Evolutionary conservation across 2,113 vertebrate species (phyloP).

Genomic region (Cyanoderma ruficeps): DNA sequence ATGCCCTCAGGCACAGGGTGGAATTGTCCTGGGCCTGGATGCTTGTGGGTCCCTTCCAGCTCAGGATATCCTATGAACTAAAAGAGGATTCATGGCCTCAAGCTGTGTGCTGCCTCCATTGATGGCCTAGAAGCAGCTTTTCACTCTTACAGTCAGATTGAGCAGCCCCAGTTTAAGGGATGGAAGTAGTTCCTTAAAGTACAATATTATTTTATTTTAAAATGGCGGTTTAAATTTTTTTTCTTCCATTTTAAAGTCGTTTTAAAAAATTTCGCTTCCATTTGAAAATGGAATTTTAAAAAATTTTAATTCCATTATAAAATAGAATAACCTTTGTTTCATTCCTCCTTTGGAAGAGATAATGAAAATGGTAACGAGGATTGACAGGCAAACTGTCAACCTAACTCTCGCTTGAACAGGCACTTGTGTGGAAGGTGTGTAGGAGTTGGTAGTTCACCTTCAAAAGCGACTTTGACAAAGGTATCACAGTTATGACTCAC

Average conservation of each 20-base stretch:
- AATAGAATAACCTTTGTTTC: not conserved
- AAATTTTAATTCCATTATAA: accelerated
- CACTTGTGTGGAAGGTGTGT: not conserved
- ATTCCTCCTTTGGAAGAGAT: not conserved
- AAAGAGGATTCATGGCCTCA: not conserved
- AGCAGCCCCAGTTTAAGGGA: not conserved
- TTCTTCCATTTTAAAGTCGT: not conserved
- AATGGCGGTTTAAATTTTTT: not conserved
- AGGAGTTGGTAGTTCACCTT: not conserved
- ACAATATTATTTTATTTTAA: accelerated
- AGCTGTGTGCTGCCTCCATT: accelerated
- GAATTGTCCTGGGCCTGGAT: not conserved
- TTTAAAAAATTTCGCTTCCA: accelerated
- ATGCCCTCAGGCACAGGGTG: not conserved
- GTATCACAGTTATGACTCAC: not conserved
- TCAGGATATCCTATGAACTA: not conserved
- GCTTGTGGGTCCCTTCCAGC: not conserved
- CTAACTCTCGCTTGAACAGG: accelerated
- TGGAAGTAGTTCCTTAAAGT: not conserved
- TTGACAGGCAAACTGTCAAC: not conserved
- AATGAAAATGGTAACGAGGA: not conserved
- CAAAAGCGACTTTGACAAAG: not conserved
- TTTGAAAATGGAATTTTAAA: not conserved
- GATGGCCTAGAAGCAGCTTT: not conserved
- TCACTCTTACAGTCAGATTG: accelerated